These are phyloP conservation scores for Spodoptera littoralis DNA, from an alignment of 2,888 invertebrate species.

Conservation along the genomic window DNA sequence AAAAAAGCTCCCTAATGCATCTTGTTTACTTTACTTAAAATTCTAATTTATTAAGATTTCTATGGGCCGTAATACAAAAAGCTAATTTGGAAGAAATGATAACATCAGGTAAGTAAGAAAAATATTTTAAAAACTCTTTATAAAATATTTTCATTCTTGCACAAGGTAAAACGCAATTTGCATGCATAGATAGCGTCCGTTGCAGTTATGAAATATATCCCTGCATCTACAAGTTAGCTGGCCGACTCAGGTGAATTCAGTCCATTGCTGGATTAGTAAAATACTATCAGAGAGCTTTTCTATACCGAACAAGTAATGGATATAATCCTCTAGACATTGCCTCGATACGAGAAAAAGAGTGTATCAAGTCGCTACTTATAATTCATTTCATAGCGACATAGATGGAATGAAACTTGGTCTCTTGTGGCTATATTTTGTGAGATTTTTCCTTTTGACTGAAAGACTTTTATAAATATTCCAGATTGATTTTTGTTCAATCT, in stretches of 20 bases:
- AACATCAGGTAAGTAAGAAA: slow-evolving; percentile 29
- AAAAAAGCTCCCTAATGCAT: too few species aligned
- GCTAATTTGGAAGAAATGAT: slow-evolving; percentile 33
- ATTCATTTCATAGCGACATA: slow-evolving; percentile 61
- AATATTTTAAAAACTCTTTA: slow-evolving; percentile 36
- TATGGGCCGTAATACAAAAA: background rate
- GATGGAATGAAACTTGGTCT: slow-evolving; percentile 56
- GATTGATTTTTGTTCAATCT: slow-evolving; percentile 21
- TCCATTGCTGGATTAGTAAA: slow-evolving; percentile 31
- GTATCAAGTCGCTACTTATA: slow-evolving; percentile 57
- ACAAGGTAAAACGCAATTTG: slow-evolving; percentile 55
- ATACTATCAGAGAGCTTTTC: slow-evolving; percentile 1
- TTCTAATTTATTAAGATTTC: background rate
- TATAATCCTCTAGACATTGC: slow-evolving; percentile 18
- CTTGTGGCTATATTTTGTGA: slow-evolving; percentile 49
- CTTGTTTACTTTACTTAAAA: too few species aligned
- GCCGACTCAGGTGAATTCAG: slow-evolving; percentile 13
- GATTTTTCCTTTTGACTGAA: slow-evolving; percentile 46
- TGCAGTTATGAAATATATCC: slow-evolving; percentile 58
- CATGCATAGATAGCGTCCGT: slow-evolving; percentile 60
- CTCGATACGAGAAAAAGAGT: slow-evolving; percentile 16
- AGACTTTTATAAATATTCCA: slow-evolving; percentile 16
- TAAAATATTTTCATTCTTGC: slow-evolving; percentile 45
- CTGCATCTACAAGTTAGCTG: slow-evolving; percentile 21
- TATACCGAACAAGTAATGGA: slow-evolving; percentile 22